These are phyloP conservation scores for Biston betularia DNA, from an alignment of 2,888 invertebrate species.

Conservation along the genomic window DNA sequence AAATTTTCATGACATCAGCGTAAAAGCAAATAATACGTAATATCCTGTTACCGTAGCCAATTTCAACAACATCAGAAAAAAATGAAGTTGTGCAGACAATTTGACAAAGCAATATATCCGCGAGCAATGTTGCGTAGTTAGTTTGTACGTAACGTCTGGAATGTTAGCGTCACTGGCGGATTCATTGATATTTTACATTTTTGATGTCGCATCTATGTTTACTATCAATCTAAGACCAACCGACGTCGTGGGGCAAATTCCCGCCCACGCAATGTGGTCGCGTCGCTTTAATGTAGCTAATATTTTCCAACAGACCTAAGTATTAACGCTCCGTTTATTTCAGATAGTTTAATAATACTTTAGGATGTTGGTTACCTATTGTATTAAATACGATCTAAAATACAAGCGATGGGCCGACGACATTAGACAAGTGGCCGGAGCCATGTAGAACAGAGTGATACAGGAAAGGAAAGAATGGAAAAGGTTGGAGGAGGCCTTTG, in stretches of 20 bases:
- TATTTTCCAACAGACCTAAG: too few relatives aligned
- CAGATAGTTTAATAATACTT: too few relatives aligned
- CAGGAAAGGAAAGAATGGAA: too few relatives aligned
- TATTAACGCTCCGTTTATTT: too few relatives aligned
- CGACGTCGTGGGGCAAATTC: not conserved
- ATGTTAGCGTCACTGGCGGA: conserved; percentile 54
- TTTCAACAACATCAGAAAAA: conserved; percentile 45
- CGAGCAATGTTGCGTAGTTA: conserved; percentile 49
- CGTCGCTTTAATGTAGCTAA: too few relatives aligned
- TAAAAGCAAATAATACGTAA: conserved; percentile 51
- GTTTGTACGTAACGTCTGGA: conserved; percentile 41
- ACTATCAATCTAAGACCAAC: conserved; percentile 39
- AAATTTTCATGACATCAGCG: conserved; percentile 11
- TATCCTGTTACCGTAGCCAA: conserved; percentile 54
- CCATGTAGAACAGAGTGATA: too few relatives aligned
- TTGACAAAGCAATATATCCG: conserved; percentile 51
- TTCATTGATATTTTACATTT: conserved; percentile 45
- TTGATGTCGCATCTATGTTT: conserved; percentile 50
- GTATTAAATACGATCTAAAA: too few relatives aligned
- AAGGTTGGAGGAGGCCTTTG: too few relatives aligned
- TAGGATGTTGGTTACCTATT: too few relatives aligned
- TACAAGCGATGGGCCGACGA: too few relatives aligned
- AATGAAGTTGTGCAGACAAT: conserved; percentile 53
- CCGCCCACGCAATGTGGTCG: too few relatives aligned
- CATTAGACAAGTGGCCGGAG: too few relatives aligned